Conservation (phyloP, 2,113 vertebrate species). For the Chloroceryle aenea region DNA sequence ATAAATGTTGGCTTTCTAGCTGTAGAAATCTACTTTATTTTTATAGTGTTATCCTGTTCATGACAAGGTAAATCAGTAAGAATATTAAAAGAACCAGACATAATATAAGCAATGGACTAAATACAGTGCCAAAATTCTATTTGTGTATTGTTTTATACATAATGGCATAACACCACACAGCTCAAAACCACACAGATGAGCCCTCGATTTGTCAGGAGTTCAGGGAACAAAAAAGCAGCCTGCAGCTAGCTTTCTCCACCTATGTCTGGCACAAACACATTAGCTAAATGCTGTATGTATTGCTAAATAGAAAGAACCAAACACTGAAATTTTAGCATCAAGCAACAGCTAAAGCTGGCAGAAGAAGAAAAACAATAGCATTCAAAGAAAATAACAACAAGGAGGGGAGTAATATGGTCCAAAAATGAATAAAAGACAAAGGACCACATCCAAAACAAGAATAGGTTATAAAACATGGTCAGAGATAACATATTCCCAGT, state of each 20-base stretch:
- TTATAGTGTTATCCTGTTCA: neutral
- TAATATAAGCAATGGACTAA: neutral
- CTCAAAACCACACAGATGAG: conserved; percentile 4
- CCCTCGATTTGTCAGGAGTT: neutral
- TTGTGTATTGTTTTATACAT: neutral
- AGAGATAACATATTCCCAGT: conserved; percentile 42
- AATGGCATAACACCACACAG: neutral
- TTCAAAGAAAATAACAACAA: conserved; percentile 4
- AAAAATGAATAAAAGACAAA: conserved; percentile 45
- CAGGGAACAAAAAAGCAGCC: neutral
- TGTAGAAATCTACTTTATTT: neutral
- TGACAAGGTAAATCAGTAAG: neutral
- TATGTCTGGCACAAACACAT: neutral
- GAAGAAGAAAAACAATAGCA: neutral
- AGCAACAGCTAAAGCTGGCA: conserved; percentile 22
- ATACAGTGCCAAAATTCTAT: neutral
- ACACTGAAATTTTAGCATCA: conserved; percentile 12
- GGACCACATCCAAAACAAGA: conserved; percentile 13
- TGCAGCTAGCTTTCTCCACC: conserved; percentile 18
- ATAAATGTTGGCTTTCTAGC: neutral
- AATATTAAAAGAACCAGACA: neutral
- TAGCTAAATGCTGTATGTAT: neutral
- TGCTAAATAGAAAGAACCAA: conserved; percentile 3
- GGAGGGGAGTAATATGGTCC: neutral
- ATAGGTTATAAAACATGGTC: neutral